These are phyloP conservation scores for Nylanderia fulva DNA, from an alignment of 1,140 invertebrate species.

Conservation along the genomic window DNA sequence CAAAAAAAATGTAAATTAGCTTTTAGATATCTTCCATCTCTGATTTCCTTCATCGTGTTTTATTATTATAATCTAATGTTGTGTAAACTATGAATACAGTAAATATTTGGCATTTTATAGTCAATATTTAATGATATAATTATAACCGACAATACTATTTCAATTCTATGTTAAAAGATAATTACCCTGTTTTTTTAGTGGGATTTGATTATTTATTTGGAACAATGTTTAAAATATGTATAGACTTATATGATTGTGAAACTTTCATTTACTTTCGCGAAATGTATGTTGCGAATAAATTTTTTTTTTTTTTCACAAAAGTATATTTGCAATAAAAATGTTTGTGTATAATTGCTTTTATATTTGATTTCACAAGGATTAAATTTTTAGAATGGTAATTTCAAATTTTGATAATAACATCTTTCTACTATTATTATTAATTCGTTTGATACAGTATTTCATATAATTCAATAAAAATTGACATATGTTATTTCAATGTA, in stretches of 20 bases:
- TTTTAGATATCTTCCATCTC: neutral
- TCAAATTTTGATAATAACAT: neutral
- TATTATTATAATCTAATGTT: neutral
- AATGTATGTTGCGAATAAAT: neutral
- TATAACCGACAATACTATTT: neutral
- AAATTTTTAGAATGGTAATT: neutral
- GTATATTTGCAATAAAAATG: neutral
- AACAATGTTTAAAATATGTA: neutral
- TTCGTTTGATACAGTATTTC: neutral
- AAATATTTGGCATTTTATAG: neutral
- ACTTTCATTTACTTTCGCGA: neutral
- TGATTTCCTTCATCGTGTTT: neutral
- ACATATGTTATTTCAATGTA: neutral
- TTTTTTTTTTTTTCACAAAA: neutral
- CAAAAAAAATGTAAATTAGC: neutral
- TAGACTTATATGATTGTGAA: neutral
- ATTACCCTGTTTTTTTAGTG: neutral
- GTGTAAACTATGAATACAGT: neutral
- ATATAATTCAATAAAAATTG: neutral
- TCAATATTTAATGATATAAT: neutral
- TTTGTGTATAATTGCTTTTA: neutral
- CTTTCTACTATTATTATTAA: neutral
- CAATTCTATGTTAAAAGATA: neutral
- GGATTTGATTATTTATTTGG: neutral
- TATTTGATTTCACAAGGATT: neutral